Percentiles rank a stretch among this genome's conserved stretches.
Evolutionary conservation across 2,797 vertebrate genomes (phyloP).

Genomic region (Eulemur mongoz): DNA sequence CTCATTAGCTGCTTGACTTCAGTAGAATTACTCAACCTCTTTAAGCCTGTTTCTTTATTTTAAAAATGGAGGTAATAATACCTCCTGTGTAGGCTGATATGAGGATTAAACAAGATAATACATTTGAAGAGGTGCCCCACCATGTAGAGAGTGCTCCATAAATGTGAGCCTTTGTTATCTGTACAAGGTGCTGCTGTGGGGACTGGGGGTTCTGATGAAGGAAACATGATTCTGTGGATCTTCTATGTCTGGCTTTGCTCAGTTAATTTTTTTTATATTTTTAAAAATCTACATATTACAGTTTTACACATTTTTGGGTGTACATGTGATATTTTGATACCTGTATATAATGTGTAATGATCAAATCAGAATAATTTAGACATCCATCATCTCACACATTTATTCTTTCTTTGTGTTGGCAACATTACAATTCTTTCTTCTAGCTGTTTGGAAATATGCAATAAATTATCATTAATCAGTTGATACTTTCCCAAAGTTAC

Average conservation of each 20-base stretch:
- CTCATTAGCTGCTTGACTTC: background rate
- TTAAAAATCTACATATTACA: background rate
- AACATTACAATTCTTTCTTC: background rate
- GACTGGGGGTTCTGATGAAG: background rate
- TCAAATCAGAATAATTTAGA: background rate
- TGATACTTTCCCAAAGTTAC: background rate
- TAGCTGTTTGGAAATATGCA: background rate
- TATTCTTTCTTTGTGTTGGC: background rate
- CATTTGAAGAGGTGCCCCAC: accelerated
- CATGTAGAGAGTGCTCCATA: accelerated
- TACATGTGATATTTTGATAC: background rate
- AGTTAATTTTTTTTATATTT: background rate
- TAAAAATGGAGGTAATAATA: background rate
- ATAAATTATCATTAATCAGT: background rate
- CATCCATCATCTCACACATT: background rate
- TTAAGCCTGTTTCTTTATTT: background rate
- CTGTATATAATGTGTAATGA: background rate
- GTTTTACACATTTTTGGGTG: background rate
- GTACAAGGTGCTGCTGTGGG: accelerated
- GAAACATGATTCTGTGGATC: background rate
- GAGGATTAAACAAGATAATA: background rate
- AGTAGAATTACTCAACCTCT: background rate
- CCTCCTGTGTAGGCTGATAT: background rate
- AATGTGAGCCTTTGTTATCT: background rate
- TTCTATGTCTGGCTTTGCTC: background rate